Evolutionary conservation across 1,140 invertebrate species (phyloP).

Genomic region (Zaprionus taronus): DNA sequence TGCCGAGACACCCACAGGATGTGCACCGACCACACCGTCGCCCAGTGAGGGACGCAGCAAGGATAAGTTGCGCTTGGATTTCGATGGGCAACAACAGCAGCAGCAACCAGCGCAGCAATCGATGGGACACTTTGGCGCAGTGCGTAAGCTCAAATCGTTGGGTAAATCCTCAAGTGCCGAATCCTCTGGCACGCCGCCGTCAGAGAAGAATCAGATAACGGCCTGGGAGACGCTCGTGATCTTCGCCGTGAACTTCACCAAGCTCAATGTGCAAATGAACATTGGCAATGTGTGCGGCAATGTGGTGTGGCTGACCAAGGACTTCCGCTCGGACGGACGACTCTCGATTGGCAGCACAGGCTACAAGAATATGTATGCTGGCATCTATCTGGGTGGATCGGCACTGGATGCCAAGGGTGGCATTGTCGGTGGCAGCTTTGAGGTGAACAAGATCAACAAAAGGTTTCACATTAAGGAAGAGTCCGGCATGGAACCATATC

Average conservation of each 20-base stretch:
- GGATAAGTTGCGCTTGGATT: slow-evolving; percentile 69
- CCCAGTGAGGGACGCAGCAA: slow-evolving; percentile 64
- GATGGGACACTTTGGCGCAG: slow-evolving; percentile 67
- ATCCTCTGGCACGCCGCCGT: slow-evolving; percentile 75
- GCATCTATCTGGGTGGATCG: slow-evolving; percentile 94
- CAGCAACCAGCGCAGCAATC: slow-evolving; percentile 39
- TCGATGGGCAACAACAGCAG: slow-evolving; percentile 50
- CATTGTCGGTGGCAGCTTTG: slow-evolving; percentile 97
- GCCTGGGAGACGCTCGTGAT: slow-evolving; percentile 98
- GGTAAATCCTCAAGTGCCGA: slow-evolving; percentile 79
- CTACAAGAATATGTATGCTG: slow-evolving; percentile 96
- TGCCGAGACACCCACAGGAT: slow-evolving; percentile 53
- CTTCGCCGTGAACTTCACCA: slow-evolving; percentile 97
- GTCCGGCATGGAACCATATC: slow-evolving; percentile 94
- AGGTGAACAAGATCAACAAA: slow-evolving; percentile 94
- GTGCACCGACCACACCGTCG: slow-evolving; percentile 57
- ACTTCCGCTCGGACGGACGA: slow-evolving; percentile 95
- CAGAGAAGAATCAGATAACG: slow-evolving; percentile 85
- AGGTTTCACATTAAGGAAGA: slow-evolving; percentile 95
- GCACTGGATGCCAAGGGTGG: slow-evolving; percentile 97
- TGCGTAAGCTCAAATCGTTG: slow-evolving; percentile 86
- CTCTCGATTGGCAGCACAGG: slow-evolving; percentile 97
- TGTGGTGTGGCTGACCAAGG: slow-evolving; percentile 95
- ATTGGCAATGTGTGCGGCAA: slow-evolving; percentile 99
- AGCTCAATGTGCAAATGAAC: slow-evolving; percentile 98